Conservation (phyloP, 2,888 invertebrate species). For the Fissipunctia ypsillon region DNA sequence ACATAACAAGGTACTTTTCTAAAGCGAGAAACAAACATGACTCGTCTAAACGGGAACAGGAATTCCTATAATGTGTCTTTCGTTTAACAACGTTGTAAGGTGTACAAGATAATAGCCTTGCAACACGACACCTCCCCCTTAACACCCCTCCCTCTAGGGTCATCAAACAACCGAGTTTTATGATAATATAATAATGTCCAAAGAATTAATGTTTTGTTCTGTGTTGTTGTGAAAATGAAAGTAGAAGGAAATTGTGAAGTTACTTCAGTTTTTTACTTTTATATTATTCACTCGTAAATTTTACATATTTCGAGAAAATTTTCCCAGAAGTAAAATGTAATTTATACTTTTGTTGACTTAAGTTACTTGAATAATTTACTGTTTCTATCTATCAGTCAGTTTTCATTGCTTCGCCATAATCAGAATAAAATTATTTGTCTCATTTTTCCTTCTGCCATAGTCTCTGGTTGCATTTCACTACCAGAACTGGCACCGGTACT, state of each 20-base stretch:
- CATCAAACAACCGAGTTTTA: constrained; percentile 42
- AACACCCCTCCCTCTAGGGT: constrained; percentile 48
- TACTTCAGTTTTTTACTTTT: not conserved
- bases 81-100: constrained; percentile 61
- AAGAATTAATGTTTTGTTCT: constrained; percentile 16
- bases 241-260: constrained; percentile 3
- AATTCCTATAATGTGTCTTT: constrained; percentile 49
- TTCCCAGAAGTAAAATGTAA: not conserved
- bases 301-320: not conserved
- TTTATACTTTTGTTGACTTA: not conserved
- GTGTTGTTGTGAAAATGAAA: constrained; percentile 4
- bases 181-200: constrained; percentile 28
- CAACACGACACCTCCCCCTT: constrained; percentile 61
- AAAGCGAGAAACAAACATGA: constrained; percentile 43
- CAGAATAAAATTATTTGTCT: not conserved
- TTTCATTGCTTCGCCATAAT: not conserved
- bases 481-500: not conserved
- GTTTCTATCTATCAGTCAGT: not conserved
- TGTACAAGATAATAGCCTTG: constrained; percentile 60
- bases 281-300: not conserved
- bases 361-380: not conserved
- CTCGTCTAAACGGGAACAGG: constrained; percentile 36
- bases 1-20: constrained; percentile 29
- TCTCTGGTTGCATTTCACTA: not conserved
- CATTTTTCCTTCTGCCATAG: not conserved